Evolutionary conservation across 2,113 vertebrate genomes (phyloP).

Genomic region (Eonycteris spelaea): DNA sequence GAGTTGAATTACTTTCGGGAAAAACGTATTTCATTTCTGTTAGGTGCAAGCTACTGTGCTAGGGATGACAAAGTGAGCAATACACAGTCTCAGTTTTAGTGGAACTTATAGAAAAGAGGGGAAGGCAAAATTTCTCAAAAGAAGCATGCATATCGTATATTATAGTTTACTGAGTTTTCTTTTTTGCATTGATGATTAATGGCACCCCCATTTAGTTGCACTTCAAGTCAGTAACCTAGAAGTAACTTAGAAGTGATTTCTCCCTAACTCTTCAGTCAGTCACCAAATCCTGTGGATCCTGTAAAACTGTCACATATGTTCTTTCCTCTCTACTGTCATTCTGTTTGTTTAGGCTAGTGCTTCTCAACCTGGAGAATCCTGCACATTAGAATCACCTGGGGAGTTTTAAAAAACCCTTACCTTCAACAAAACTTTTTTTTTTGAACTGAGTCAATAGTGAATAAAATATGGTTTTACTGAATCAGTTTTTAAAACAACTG

Average conservation of each 20-base stretch:
- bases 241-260: neutral
- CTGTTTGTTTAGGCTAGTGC: neutral
- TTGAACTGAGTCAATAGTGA: neutral
- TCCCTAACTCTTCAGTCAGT: neutral
- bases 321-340: neutral
- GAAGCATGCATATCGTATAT: neutral
- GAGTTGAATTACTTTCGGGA: neutral
- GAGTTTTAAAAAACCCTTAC: neutral
- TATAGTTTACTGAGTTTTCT: neutral
- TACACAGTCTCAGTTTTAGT: neutral
- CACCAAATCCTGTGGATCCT: neutral
- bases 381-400: neutral
- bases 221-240: neutral
- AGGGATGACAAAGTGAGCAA: neutral
- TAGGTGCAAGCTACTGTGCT: neutral
- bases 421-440: neutral
- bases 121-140: neutral
- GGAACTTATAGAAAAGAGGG: neutral
- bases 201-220: neutral
- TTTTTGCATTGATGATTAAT: neutral
- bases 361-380: neutral
- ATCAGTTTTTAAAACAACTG: neutral
- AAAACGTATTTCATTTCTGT: neutral
- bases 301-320: neutral
- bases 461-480: neutral